phyloP scores from a whole-genome alignment of 1,140 invertebrate species.

The Tetramorium alpestre region DNA sequence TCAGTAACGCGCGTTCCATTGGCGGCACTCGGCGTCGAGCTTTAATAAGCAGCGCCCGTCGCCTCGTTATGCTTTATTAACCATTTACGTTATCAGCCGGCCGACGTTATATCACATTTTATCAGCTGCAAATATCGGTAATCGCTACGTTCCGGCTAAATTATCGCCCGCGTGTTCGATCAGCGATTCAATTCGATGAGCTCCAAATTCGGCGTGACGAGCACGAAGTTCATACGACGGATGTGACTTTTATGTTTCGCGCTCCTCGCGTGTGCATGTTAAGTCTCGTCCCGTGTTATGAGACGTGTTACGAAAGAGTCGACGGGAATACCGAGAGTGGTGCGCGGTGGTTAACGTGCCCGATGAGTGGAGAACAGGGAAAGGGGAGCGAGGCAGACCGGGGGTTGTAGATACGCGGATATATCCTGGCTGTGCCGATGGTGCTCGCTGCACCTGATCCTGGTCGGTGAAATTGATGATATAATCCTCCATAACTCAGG shows the following conservation, averaged over 20 bases:
- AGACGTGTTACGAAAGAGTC: conserved; percentile 35
- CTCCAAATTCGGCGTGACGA: conserved; percentile 21
- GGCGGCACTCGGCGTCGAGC: conserved; percentile 31
- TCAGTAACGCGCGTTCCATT: conserved; percentile 40
- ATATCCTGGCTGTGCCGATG: conserved; percentile 71
- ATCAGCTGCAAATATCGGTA: conserved; percentile 58
- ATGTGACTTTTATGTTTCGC: not conserved
- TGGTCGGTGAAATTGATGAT: conserved; percentile 82
- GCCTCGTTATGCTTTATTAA: conserved; percentile 58
- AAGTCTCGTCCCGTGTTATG: conserved; percentile 62
- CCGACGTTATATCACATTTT: conserved; percentile 57
- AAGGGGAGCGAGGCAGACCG: not conserved
- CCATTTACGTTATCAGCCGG: conserved; percentile 52
- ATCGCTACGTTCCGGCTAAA: conserved; percentile 43
- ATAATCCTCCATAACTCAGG: conserved; percentile 85
- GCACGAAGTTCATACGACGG: not conserved
- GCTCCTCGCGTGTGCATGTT: conserved; percentile 23
- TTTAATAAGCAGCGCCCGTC: conserved; percentile 53
- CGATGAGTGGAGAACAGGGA: conserved; percentile 33
- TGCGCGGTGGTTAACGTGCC: conserved; percentile 58
- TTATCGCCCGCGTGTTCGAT: conserved; percentile 48
- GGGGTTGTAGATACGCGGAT: conserved; percentile 57
- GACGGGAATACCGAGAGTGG: not conserved
- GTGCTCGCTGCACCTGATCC: conserved; percentile 81
- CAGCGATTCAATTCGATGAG: conserved; percentile 42